Percentiles rank a stretch among this genome's conserved stretches.
These are phyloP conservation scores for Laupala kohalensis DNA, from an alignment of 1,140 invertebrate genomes.

Conservation along the genomic window DNA sequence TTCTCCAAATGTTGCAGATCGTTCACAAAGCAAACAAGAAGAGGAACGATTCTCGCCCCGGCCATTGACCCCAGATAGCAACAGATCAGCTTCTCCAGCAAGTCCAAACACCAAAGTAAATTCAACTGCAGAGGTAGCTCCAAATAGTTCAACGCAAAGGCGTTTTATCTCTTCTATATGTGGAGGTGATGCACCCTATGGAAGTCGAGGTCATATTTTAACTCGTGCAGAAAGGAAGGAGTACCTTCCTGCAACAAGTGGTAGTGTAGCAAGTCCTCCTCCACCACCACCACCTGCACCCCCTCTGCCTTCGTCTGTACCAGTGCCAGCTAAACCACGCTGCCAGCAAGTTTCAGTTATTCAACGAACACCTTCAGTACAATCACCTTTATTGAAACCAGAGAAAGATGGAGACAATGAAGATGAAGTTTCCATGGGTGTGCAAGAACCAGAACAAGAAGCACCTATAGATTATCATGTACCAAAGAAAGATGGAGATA, in stretches of 20 bases:
- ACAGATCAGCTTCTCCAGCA: constrained; percentile 10
- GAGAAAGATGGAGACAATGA: constrained; percentile 38
- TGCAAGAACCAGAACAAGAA: constrained; percentile 45
- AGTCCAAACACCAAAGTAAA: constrained; percentile 1
- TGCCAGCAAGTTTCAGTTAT: constrained; percentile 50
- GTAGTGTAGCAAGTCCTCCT: constrained; percentile 2
- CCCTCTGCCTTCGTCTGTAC: constrained; percentile 4
- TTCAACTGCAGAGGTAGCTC: constrained; percentile 10
- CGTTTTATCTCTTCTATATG: constrained; percentile 64
- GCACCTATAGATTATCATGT: constrained; percentile 80
- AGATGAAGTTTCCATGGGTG: constrained; percentile 20
- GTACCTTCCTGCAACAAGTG: constrained; percentile 43
- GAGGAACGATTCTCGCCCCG: neutral
- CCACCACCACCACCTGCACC: constrained; percentile 11
- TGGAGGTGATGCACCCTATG: constrained; percentile 57
- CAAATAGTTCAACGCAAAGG: constrained; percentile 25
- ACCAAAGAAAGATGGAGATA: constrained; percentile 45
- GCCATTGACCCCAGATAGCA: constrained; percentile 11
- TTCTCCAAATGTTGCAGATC: neutral
- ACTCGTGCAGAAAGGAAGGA: constrained; percentile 66
- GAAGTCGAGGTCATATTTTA: constrained; percentile 45
- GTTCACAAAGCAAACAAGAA: neutral
- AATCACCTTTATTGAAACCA: constrained; percentile 7
- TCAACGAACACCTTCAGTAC: constrained; percentile 53
- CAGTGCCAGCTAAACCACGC: constrained; percentile 12